Percentiles rank a stretch among this genome's conserved stretches.
Conservation (phyloP, 2,888 invertebrate species). For the Caenorhabditis sp. region DNA sequence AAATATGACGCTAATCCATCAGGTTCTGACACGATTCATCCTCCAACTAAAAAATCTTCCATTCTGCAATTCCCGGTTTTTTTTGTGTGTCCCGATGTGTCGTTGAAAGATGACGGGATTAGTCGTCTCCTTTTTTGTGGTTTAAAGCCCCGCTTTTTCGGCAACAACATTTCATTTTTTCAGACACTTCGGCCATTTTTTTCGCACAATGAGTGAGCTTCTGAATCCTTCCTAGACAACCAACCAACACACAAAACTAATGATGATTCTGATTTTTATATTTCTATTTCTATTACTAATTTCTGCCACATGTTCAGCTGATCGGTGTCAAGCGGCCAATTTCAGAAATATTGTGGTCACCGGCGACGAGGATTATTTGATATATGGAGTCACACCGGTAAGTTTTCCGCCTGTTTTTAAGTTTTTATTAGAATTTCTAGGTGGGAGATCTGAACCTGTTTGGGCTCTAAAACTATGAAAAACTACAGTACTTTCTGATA, state of each 20-base stretch:
- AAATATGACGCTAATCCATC: background rate
- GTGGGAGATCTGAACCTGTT: too few relatives aligned
- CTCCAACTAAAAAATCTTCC: background rate
- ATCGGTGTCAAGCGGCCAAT: constrained; percentile 27
- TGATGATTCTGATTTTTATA: background rate
- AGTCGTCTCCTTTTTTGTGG: background rate
- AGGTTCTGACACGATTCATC: background rate
- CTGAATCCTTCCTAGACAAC: constrained; percentile 24
- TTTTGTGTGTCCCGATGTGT: background rate
- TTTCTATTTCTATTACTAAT: background rate
- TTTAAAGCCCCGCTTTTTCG: background rate
- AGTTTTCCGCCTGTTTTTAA: too few relatives aligned
- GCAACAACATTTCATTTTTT: background rate
- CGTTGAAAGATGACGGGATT: background rate
- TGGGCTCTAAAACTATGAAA: too few relatives aligned
- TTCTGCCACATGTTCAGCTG: constrained; percentile 3
- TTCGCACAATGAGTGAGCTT: constrained; percentile 9
- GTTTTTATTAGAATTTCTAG: too few relatives aligned
- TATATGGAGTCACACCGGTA: constrained; percentile 51
- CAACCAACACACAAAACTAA: background rate
- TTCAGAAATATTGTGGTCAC: constrained; percentile 22
- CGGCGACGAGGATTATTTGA: constrained; percentile 35
- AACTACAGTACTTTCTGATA: too few relatives aligned
- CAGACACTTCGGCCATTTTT: background rate
- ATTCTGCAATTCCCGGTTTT: background rate